Conservation (phyloP, 2,797 vertebrate species). For the Discoglossus pictus region DNA sequence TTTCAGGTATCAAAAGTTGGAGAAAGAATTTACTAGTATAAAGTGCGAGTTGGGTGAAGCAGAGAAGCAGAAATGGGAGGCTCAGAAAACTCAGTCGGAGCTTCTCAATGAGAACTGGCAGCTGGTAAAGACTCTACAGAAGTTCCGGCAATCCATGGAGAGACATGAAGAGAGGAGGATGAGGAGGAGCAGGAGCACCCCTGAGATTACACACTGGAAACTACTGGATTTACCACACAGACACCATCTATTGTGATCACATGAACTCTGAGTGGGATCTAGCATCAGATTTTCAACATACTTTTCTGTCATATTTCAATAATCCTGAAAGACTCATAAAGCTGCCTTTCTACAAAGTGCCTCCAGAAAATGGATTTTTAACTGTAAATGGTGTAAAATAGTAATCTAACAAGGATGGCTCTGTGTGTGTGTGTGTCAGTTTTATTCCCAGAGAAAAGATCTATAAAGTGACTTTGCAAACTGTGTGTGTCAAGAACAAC, state of each 20-base stretch:
- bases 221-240: not conserved
- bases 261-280: not conserved
- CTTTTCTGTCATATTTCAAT: too few relatives aligned
- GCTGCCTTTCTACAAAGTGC: too few relatives aligned
- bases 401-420: too few relatives aligned
- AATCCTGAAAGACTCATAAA: too few relatives aligned
- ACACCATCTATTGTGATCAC: not conserved
- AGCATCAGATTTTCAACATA: too few relatives aligned
- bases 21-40: slow-evolving; percentile 19
- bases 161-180: slow-evolving; percentile 11
- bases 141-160: slow-evolving; percentile 26
- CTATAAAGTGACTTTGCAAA: too few relatives aligned
- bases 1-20: slow-evolving; percentile 29
- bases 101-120: slow-evolving; percentile 38
- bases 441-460: too few relatives aligned
- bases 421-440: too few relatives aligned
- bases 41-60: slow-evolving; percentile 14
- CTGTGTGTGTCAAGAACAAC: too few relatives aligned
- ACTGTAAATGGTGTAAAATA: too few relatives aligned
- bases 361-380: too few relatives aligned
- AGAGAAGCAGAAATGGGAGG: slow-evolving; percentile 31
- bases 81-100: slow-evolving; percentile 28
- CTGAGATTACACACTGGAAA: slow-evolving; percentile 31
- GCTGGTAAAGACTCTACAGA: slow-evolving; percentile 34
- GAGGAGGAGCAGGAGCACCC: not conserved